Evolutionary conservation across 2,113 vertebrate species (phyloP), one percentile per base, ranked within the genome.

Genomic region (Brachypteracias leptosomus): DNA sequence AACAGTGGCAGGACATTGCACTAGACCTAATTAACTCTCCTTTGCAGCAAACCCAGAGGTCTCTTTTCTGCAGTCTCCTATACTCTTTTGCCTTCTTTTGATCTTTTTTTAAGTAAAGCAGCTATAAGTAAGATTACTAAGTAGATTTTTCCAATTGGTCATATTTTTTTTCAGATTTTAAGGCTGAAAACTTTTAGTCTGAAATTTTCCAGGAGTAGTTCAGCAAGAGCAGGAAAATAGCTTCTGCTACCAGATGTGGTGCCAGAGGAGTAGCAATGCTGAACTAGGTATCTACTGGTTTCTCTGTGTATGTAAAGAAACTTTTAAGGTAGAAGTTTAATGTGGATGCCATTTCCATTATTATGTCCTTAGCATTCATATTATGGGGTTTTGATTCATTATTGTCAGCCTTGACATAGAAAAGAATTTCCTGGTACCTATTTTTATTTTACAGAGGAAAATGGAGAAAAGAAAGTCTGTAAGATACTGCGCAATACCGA

Each of bases 371-470:
- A 76, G 29, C 44, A 61, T 33, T 94, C 74, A 31, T 5, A 22
- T 62, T 15, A 36, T 12, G n/a, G 19, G 5, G 17, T 51, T 51
- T 22, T 33, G 6, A 16, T 3, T 51, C 6, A 2, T 47, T 88
- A 44, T 65, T 89, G 57, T 38, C 52, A 85, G 33, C 33, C n/a
- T 80, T 70, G 19, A 66, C 2, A 8, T 10, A 47, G 52, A 88
- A 85, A 10, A 85, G 10, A 91, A 79, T 82, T 79, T 35, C 46
- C n/a, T 85, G 26, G 36, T 76, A 25, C 8, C 18, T 82, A 29
- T 72, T 95, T 93, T 89, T 76, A n/a, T 73, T 88, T 76, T 66
- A 79, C 63, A 76, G 67, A 77, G 62, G 54, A 85, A 85, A 85
- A 79, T 15, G 4, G 1, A 80, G 49, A 70, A 79, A 80, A 71